Evolutionary conservation across 2,888 invertebrate species (phyloP).

Genomic region (Pinctada fucata): DNA sequence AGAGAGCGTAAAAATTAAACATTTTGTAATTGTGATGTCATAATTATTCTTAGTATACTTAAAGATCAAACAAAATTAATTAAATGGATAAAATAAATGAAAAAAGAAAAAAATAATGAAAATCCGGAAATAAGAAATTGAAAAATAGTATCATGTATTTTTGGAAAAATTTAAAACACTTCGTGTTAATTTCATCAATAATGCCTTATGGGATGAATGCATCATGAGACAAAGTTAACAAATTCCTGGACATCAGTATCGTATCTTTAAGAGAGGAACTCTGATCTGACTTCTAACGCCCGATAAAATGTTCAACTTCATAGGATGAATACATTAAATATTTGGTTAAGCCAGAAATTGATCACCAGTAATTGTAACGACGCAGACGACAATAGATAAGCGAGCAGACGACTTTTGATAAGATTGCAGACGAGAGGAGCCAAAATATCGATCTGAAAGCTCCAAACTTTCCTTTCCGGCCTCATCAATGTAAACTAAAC

Average conservation of each 20-base stretch:
- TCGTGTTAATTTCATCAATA: no score
- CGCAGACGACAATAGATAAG: constrained; percentile 13
- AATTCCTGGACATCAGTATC: not conserved
- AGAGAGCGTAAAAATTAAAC: no score
- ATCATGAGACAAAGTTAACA: not conserved
- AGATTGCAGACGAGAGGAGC: constrained; percentile 38
- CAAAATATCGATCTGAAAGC: constrained; percentile 35
- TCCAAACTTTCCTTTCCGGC: constrained; percentile 31
- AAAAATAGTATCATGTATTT: no score
- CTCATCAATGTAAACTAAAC: constrained; percentile 35
- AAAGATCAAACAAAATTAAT: no score
- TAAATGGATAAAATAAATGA: no score
- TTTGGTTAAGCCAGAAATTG: constrained; percentile 40
- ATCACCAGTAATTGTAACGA: constrained; percentile 28
- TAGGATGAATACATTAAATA: constrained; percentile 7
- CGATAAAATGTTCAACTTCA: not conserved
- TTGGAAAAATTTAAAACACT: no score
- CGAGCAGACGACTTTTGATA: constrained; percentile 33
- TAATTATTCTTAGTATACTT: no score
- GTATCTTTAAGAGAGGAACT: not conserved
- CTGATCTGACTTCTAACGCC: constrained; percentile 8
- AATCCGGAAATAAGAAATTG: no score
- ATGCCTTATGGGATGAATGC: no score
- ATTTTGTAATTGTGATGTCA: no score
- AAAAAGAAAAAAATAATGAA: no score